Percentiles rank a stretch among this genome's conserved stretches.
Evolutionary conservation across 2,797 vertebrate species (phyloP).

Genomic region (Lagorchestes hirsutus): DNA sequence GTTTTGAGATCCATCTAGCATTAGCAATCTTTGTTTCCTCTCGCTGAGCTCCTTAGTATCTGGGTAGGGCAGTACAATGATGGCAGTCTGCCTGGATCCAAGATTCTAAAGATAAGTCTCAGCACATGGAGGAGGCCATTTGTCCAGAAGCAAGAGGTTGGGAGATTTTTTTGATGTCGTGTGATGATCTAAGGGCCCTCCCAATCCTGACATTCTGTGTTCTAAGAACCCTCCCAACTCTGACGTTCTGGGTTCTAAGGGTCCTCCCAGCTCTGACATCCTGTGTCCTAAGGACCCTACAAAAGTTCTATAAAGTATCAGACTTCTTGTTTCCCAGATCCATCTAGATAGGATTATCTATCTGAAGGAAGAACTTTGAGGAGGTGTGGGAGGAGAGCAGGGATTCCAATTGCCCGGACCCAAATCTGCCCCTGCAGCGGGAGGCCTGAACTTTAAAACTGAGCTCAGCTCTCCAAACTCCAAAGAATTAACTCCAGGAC

Average conservation of each 20-base stretch:
- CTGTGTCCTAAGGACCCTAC: neutral
- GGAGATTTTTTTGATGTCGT: neutral
- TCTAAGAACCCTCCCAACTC: too few relatives aligned
- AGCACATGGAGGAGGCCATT: neutral
- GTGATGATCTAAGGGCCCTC: neutral
- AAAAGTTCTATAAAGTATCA: neutral
- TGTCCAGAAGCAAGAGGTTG: neutral
- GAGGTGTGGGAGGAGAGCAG: constrained; percentile 27
- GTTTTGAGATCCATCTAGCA: too few relatives aligned
- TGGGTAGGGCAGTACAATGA: neutral
- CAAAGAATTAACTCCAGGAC: constrained; percentile 86
- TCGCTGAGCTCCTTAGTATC: neutral
- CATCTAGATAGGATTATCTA: constrained; percentile 65
- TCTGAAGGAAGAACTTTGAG: constrained; percentile 70
- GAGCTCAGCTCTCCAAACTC: constrained; percentile 80
- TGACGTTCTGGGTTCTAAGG: too few relatives aligned
- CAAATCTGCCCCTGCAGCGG: constrained; percentile 74
- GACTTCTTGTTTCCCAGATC: neutral
- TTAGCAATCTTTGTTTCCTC: neutral
- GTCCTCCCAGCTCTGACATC: neutral
- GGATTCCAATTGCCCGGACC: constrained; percentile 62
- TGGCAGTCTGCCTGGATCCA: neutral
- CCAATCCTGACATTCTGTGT: neutral
- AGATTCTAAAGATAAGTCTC: neutral
- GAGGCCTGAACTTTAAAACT: constrained; percentile 73